Evolutionary conservation across 1,140 invertebrate genomes (phyloP), one percentile per base, ranked within the genome.

Genomic region (Pseudomyrmex flavicornis): DNA sequence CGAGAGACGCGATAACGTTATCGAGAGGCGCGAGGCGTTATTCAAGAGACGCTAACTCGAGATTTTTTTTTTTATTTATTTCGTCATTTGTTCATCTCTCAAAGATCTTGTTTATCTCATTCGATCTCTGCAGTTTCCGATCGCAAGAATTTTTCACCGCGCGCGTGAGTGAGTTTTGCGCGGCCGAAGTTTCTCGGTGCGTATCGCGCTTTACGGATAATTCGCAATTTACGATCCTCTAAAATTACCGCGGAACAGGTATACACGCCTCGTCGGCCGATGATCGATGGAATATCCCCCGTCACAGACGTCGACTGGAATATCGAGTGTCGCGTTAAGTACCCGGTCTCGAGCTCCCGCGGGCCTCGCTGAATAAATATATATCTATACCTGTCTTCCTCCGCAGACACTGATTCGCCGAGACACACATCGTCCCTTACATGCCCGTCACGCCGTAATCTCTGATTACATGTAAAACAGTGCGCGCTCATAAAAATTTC

Each of bases 311-410:
- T 87, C 76, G 83, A 77, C 68, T 77, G 44, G 69, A 82, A 82
- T 86, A 84, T 83, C 48, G 56, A 89, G 52, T 70, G 80, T 54
- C 44, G 65, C 50, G 13, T 65, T 82, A 83, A 82, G 13, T 48
- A 48, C 44, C n/a, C 26, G 26, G 26, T 26, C 26, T 26, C 26
- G 26, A 26, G 26, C 26, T 26, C 26, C 26, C 20, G 52, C n/a
- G 52, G 26, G 20, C 74, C 58, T 85, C 65, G 70, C 80, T 74
- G 82, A 86, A 83, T 76, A 82, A 79, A 87, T 95, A 63, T 92
- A 95, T 77, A 95, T 94, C 91, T 92, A 96, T 17, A 17, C 17
- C 73, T 96, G 5, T 35, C 35, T 35, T 5, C 4, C 35, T 35
- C 96, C 65, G 76, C 22, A 7, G 82, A 89, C 88, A 66, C 74